A percentile compares a stretch with the other conserved stretches of the same genome.
These are phyloP conservation scores for Omphaloscelis lunosa DNA, from an alignment of 2,888 invertebrate species.

Conservation along the genomic window DNA sequence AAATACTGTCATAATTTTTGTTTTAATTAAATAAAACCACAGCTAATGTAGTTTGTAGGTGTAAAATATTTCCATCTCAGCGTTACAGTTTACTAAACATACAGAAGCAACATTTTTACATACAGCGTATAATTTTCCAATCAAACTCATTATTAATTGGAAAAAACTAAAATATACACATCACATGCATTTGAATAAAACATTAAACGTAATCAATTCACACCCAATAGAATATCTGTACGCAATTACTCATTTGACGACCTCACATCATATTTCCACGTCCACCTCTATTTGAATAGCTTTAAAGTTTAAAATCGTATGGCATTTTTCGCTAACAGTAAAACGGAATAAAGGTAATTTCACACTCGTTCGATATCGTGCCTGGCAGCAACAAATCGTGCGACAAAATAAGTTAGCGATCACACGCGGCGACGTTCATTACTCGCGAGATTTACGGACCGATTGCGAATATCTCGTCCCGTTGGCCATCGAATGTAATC, in stretches of 20 bases:
- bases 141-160: constrained; percentile 55
- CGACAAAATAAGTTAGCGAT: constrained; percentile 81
- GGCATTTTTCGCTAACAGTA: constrained; percentile 30
- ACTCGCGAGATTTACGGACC: constrained; percentile 81
- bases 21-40: neutral
- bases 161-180: constrained; percentile 63
- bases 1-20: neutral
- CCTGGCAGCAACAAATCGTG: constrained; percentile 84
- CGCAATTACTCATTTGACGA: constrained; percentile 48
- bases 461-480: constrained; percentile 74
- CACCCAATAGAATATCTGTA: constrained; percentile 58
- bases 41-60: neutral
- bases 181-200: constrained; percentile 66
- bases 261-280: neutral
- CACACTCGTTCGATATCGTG: constrained; percentile 77
- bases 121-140: constrained; percentile 53
- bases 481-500: constrained; percentile 64
- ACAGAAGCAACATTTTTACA: constrained; percentile 55
- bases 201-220: constrained; percentile 66
- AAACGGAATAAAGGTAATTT: constrained; percentile 51
- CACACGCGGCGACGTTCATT: constrained; percentile 88
- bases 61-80: constrained; percentile 4
- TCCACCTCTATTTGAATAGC: fast-evolving
- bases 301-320: constrained; percentile 10
- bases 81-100: constrained; percentile 12